phyloP scores from a whole-genome alignment of 2,113 vertebrate species.

The Psettodes erumei region DNA sequence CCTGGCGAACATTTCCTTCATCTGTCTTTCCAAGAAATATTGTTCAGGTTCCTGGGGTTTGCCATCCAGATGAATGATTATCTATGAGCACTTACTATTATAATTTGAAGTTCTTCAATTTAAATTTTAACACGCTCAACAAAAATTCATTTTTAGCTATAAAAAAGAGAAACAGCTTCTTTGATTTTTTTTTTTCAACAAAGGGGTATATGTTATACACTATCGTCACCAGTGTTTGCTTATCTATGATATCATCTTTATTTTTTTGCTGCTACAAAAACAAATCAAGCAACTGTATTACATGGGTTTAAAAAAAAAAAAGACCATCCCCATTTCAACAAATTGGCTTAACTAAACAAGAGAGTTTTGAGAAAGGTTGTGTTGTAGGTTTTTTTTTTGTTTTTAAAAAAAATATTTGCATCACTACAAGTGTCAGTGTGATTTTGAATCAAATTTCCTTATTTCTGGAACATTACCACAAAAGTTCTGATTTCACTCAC shows the following conservation, averaged over 20 bases:
- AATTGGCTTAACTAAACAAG: not conserved
- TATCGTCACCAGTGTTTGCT: not conserved
- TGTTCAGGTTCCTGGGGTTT: not conserved
- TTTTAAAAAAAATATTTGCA: too few species aligned
- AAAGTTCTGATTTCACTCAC: not conserved
- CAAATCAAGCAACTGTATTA: not conserved
- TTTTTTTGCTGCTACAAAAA: not conserved
- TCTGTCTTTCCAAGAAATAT: not conserved
- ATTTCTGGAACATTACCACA: not conserved
- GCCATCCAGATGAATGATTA: not conserved
- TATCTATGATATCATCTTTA: not conserved
- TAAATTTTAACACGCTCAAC: not conserved
- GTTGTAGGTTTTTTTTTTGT: not conserved
- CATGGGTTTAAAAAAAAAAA: not conserved
- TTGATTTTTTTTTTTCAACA: not conserved
- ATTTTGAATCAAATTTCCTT: not conserved
- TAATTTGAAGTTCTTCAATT: slow-evolving; percentile 20
- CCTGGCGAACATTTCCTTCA: not conserved
- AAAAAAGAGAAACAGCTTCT: not conserved
- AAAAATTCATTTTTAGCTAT: not conserved
- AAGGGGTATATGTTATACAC: not conserved
- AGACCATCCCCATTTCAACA: not conserved
- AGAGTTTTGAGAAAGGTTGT: not conserved
- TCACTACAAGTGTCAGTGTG: not conserved
- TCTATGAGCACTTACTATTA: slow-evolving; percentile 55